Evolutionary conservation across 2,888 invertebrate species (phyloP).

Genomic region (Myopa tessellatipennis): DNA sequence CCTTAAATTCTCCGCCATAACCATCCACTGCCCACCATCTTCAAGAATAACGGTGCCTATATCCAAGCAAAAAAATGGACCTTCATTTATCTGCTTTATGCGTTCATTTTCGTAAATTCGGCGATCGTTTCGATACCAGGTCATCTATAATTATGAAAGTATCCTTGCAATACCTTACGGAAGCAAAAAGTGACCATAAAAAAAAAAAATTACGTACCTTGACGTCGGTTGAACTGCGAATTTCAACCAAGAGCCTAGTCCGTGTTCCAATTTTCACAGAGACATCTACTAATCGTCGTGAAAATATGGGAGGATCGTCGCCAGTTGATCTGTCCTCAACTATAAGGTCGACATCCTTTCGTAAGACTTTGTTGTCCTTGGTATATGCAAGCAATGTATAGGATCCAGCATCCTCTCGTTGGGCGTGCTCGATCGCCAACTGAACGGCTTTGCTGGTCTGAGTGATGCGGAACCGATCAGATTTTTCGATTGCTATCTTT

Average conservation of each 20-base stretch:
- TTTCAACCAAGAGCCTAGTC: conserved; percentile 86
- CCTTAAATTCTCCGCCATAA: conserved; percentile 81
- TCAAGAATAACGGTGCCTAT: conserved; percentile 84
- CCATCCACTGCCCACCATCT: conserved; percentile 88
- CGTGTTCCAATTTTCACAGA: conserved; percentile 91
- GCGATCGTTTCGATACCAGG: conserved; percentile 88
- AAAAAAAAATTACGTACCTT: conserved; percentile 71
- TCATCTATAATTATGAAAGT: conserved; percentile 72
- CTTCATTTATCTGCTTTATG: conserved; percentile 82
- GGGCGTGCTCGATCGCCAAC: conserved; percentile 80
- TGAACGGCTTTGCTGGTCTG: conserved; percentile 74
- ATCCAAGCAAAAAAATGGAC: conserved; percentile 87
- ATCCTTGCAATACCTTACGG: background rate
- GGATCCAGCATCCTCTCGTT: conserved; percentile 78
- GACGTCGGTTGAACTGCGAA: conserved; percentile 81
- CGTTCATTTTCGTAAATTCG: conserved; percentile 80
- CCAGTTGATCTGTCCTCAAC: conserved; percentile 73
- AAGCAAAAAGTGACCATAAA: background rate
- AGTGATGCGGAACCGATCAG: conserved; percentile 74
- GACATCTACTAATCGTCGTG: conserved; percentile 85
- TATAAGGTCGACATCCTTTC: conserved; percentile 71
- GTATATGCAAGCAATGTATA: conserved; percentile 78
- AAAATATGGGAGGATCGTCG: conserved; percentile 84
- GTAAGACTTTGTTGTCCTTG: conserved; percentile 70
- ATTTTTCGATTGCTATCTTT: conserved; percentile 73